Evolutionary conservation across 2,888 invertebrate species (phyloP).

Genomic region (Trissoscelio sp.): DNA sequence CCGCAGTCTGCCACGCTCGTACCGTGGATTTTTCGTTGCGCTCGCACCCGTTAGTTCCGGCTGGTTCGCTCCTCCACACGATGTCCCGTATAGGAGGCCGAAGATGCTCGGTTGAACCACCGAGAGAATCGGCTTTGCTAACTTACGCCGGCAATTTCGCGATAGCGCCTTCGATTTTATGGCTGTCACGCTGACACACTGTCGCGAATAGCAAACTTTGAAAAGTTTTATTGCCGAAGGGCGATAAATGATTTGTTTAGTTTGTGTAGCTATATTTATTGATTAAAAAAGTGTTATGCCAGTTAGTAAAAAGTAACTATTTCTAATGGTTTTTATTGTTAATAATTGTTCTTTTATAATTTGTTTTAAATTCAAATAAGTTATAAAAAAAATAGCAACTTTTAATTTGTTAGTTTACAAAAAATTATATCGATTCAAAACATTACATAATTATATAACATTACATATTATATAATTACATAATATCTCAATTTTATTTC

Average conservation of each 20-base stretch:
- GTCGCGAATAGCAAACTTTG: conserved; percentile 45
- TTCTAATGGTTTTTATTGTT: no score
- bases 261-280: background rate
- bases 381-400: no score
- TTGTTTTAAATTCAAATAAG: no score
- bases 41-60: conserved; percentile 67
- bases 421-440: no score
- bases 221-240: conserved; percentile 39
- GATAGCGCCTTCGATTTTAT: conserved; percentile 62
- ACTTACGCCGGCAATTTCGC: conserved; percentile 66
- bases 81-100: conserved; percentile 69
- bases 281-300: no score
- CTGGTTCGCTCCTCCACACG: conserved; percentile 57
- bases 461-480: no score
- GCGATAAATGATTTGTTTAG: background rate
- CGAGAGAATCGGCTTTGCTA: conserved; percentile 75
- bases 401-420: no score
- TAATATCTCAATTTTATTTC: no score
- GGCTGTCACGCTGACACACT: conserved; percentile 57
- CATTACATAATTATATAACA: no score
- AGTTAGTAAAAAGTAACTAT: no score
- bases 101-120: conserved; percentile 71
- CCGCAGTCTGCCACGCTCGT: conserved; percentile 10
- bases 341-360: no score
- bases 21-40: conserved; percentile 48